A percentile compares a stretch with the other conserved stretches of the same genome.
phyloP scores from a whole-genome alignment of 2,797 vertebrate species.

The Oreonectes daqikongensis region DNA sequence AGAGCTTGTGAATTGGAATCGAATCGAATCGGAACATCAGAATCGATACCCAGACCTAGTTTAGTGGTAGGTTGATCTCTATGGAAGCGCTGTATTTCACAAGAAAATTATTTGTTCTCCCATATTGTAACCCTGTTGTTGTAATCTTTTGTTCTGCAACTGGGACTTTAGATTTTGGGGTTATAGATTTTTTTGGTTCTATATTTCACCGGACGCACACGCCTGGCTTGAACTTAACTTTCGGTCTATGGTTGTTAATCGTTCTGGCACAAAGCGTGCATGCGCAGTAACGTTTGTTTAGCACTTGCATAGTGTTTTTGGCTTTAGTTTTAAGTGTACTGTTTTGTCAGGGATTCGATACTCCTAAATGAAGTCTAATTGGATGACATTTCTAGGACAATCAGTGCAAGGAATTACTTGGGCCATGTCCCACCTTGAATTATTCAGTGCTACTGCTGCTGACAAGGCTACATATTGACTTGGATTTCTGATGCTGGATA shows the following conservation, averaged over 20 bases:
- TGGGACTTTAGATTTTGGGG: background rate
- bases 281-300: no score
- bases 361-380: constrained; percentile 18
- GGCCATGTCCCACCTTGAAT: constrained; percentile 46
- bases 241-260: no score
- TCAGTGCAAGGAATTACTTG: constrained; percentile 54
- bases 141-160: background rate
- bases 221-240: no score
- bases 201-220: no score
- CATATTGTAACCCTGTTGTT: background rate
- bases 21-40: no score
- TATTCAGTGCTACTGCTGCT: constrained; percentile 48
- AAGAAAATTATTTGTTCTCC: background rate
- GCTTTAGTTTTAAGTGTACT: background rate
- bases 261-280: no score
- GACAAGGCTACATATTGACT: constrained; percentile 45
- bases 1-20: no score
- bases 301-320: background rate
- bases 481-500: constrained; percentile 34
- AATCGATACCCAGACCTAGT: no score
- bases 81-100: background rate
- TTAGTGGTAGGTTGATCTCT: background rate
- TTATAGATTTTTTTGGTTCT: no score
- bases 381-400: constrained; percentile 28
- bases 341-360: background rate